Evolutionary conservation across 2,888 invertebrate species (phyloP), one percentile per base, ranked within the genome.

Genomic region (Chymomyza fuscimana): DNA sequence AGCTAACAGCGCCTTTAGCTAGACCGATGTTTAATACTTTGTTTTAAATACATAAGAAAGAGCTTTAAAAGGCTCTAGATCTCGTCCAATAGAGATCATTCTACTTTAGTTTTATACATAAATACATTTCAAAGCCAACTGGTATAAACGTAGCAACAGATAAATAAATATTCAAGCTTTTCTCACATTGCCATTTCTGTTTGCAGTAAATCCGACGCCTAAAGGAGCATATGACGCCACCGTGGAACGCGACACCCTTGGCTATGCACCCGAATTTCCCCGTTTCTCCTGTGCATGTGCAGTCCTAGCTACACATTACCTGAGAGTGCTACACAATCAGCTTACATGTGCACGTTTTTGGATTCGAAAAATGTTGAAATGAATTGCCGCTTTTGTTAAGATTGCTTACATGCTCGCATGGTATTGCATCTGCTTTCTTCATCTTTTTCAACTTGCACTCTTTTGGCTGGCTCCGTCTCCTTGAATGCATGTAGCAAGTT

Each of bases 341-440:
- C 73, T 82, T 82, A 87, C 81, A 87, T 80, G 83, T 82, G 83
- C 85, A 87, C 85, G 87, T 83, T 86, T 76, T 72, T 71, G 74
- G 71, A 81, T 77, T 75, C 78, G 69, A 77, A 78, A 77, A 80
- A 84, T 86, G 77, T 70, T 83, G 80, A 87, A 88, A 85, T 86
- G 89, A 88, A 89, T 89, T 79, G 87, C 80, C 81, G 82, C 80
- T 81, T 84, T 87, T 78, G 80, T 77, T 80, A 79, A 80, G 82
- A 87, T 85, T 86, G 87, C 82, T 81, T 78, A 76, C 81, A 81
- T 69, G 67, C 65, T 70, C 63, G 58, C 61, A 63, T 67, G 67
- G 67, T 64, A 63, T 64, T 75, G 62, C 70, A 63, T 62, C 52
- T 76, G 71, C 46, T 67, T 67, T 74, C 67, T 65, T 60, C 58